A percentile compares a stretch with the other conserved stretches of the same genome.
Conservation (phyloP, 2,797 vertebrate genomes). For the Otolemur crassicaudatus region DNA sequence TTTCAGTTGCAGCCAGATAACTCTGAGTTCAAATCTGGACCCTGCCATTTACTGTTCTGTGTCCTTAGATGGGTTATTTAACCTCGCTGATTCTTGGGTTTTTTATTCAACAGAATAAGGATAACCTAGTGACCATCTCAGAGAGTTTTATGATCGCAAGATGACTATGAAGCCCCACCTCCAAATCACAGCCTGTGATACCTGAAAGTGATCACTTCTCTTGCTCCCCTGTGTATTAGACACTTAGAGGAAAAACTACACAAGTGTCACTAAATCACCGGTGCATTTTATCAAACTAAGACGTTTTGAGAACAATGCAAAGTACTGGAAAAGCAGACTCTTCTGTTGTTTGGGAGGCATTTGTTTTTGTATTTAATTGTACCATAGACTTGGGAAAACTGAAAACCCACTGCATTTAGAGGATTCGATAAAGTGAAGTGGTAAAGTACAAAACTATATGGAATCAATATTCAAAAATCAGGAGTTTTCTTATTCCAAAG, state of each 20-base stretch:
- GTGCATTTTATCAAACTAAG: neutral
- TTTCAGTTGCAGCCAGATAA: neutral
- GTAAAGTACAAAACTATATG: neutral
- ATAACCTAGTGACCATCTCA: neutral
- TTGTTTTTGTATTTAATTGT: slow-evolving; percentile 44
- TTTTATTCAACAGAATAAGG: neutral
- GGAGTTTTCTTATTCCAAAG: slow-evolving; percentile 24
- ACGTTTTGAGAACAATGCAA: neutral
- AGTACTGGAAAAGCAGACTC: neutral
- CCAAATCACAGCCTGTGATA: neutral
- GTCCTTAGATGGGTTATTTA: neutral
- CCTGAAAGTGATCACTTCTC: neutral
- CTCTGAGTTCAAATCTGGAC: neutral
- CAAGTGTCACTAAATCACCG: slow-evolving; percentile 1
- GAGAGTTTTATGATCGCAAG: neutral
- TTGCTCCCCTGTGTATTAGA: neutral
- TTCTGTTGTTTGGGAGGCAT: neutral
- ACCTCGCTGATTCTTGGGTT: neutral
- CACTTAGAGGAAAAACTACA: neutral
- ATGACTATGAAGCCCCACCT: neutral
- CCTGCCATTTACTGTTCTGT: neutral
- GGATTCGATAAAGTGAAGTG: neutral
- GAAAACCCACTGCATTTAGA: neutral
- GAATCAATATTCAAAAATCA: slow-evolving; percentile 7
- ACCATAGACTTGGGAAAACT: neutral